These are phyloP conservation scores for Eleutherodactylus coqui DNA, from an alignment of 2,797 vertebrate genomes.

Conservation along the genomic window DNA sequence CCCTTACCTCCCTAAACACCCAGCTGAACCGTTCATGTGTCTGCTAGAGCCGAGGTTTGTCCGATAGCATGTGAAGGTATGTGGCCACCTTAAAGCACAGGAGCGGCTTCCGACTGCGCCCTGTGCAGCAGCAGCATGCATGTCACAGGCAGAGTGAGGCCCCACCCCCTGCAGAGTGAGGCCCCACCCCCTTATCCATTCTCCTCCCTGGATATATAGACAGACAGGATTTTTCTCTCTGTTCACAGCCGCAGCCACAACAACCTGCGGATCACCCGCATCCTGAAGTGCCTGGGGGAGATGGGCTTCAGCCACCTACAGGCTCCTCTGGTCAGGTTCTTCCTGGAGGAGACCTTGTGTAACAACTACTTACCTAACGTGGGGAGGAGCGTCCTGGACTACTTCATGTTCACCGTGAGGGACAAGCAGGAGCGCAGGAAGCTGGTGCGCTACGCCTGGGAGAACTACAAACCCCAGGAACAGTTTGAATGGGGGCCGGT, in stretches of 20 bases:
- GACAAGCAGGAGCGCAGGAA: slow-evolving; percentile 83
- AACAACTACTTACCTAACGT: slow-evolving; percentile 80
- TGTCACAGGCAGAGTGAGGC: not conserved
- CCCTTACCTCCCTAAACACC: too few species aligned
- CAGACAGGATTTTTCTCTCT: not conserved
- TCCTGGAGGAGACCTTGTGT: slow-evolving; percentile 90
- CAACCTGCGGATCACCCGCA: slow-evolving; percentile 94
- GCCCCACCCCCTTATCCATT: not conserved
- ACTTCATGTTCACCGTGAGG: slow-evolving; percentile 91
- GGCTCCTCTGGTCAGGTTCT: slow-evolving; percentile 89
- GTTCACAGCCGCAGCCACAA: slow-evolving; percentile 86
- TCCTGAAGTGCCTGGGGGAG: slow-evolving; percentile 95
- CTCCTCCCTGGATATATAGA: not conserved
- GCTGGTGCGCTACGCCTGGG: slow-evolving; percentile 86
- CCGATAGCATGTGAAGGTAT: too few species aligned
- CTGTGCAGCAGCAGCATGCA: not conserved
- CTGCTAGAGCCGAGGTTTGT: too few species aligned
- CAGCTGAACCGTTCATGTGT: too few species aligned
- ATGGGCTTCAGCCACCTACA: slow-evolving; percentile 89
- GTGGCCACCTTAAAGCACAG: too few species aligned
- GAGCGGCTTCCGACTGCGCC: not conserved
- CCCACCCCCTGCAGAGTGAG: too few species aligned
- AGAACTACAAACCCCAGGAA: slow-evolving; percentile 82
- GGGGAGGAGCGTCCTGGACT: slow-evolving; percentile 90
- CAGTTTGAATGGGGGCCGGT: slow-evolving; percentile 92